Base-by-base conservation (phyloP, 2,888 invertebrate genomes). In the Drosophila barbarae region DNA sequence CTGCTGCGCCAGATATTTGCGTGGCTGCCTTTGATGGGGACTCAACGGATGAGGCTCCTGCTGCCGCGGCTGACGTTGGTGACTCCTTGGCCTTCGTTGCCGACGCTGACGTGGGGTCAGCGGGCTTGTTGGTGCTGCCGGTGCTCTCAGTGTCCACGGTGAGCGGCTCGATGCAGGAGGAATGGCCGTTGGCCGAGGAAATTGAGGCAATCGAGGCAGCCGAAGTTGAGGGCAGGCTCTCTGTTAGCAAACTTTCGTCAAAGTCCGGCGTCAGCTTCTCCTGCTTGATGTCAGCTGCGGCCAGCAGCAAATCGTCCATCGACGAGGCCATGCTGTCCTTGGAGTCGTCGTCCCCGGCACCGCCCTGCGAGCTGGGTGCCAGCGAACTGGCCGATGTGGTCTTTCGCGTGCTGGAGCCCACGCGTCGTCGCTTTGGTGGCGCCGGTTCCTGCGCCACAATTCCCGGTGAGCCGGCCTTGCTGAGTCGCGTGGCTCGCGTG, bases 251-350 rank as follows among this genome's bases (percentile, higher is more conserved):
- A n/a, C 60, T 73, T 28, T 70, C 69, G 1, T 72, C 77, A 46
- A 74, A 76, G 10, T 83, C 87, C 15, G 79, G 65, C 13, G 74
- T 70, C 2, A 85, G 52, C 52, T 87, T 88, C 35, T 87, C 88
- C 41, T 79, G 69, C 55, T 87, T 87, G 5, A 86, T 84, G 32
- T 86, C 84, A 1, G 75, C 76, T 13, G 77, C 76, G 5, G 84
- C 75, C 65, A 85, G 67, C 36, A 85, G 52, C 42, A 84, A 57
- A 13, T 88, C 88, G 39, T 88, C 88, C 64, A 87, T 84, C 6
- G 75, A 84, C n/a, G 88, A 88, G 10, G 87, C 77, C 69, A 86
- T 69, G 21, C 88, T 88, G 41, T 88, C 88, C 69, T 88, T 88
- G 38, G 88, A 87, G 53, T 88, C 88, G 59, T 88, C 88, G 34